These are phyloP conservation scores for Theretra japonica DNA, from an alignment of 2,888 invertebrate genomes.

Conservation along the genomic window DNA sequence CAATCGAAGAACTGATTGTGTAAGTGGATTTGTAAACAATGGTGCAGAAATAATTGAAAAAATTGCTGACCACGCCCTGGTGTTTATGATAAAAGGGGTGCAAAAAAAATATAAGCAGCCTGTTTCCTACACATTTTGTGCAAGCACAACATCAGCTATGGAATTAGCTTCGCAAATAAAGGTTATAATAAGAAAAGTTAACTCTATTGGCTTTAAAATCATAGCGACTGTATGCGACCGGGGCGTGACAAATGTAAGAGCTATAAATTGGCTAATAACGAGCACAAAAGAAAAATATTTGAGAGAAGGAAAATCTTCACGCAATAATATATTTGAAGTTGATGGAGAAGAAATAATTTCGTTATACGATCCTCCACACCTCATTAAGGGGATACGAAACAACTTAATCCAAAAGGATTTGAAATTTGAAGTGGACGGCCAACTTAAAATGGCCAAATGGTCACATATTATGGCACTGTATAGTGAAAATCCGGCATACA, in stretches of 20 bases:
- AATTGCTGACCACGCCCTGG: slow-evolving; percentile 10
- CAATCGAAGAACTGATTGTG: neutral
- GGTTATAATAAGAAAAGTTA: neutral
- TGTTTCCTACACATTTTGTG: neutral
- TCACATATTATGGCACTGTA: neutral
- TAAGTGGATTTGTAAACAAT: neutral
- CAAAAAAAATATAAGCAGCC: neutral
- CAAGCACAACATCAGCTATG: neutral
- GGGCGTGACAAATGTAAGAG: neutral
- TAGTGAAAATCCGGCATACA: neutral
- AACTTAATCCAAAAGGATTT: neutral
- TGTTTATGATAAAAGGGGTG: slow-evolving; percentile 1
- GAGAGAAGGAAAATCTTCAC: neutral
- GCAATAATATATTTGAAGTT: neutral
- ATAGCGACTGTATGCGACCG: neutral
- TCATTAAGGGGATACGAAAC: neutral
- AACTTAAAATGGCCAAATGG: neutral
- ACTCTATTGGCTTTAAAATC: neutral
- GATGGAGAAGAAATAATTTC: neutral
- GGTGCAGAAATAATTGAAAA: neutral
- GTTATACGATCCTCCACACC: neutral
- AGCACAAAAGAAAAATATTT: neutral
- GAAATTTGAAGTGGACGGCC: neutral
- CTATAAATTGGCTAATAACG: neutral
- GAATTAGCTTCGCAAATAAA: neutral